Evolutionary conservation across 2,113 vertebrate genomes (phyloP).

Genomic region (Tragulus kanchil): DNA sequence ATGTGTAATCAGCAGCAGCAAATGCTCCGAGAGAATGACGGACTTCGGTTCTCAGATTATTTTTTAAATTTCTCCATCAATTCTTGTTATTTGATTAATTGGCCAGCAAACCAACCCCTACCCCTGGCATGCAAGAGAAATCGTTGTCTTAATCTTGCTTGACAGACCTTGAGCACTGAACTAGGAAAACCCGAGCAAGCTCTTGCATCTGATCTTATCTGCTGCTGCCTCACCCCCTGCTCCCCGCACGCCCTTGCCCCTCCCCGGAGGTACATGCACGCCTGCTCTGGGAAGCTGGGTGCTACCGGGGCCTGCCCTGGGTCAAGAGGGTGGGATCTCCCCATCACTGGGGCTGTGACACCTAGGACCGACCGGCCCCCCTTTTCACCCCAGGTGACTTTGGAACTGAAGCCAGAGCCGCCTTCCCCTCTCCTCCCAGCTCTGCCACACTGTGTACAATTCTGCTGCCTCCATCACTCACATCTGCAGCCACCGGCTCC

Average conservation of each 20-base stretch:
- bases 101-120: not conserved
- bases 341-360: not conserved
- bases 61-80: not conserved
- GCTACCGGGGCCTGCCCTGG: too few relatives aligned
- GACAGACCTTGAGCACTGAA: not conserved
- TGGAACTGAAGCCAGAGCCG: accelerated
- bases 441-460: accelerated
- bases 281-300: not conserved
- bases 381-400: accelerated
- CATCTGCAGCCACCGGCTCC: slow-evolving; percentile 55
- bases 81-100: slow-evolving; percentile 17
- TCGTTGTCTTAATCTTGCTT: not conserved
- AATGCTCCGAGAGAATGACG: not conserved
- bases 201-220: not conserved
- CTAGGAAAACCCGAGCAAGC: not conserved
- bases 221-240: not conserved
- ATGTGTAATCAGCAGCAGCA: not conserved
- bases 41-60: not conserved
- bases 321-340: not conserved
- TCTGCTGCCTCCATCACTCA: not conserved
- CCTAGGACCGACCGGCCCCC: not conserved
- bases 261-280: not conserved
- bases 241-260: not conserved
- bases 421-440: not conserved
- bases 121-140: not conserved